Evolutionary conservation across 2,888 invertebrate species (phyloP), one percentile per base, ranked within the genome.

Genomic region (Tachystola acroxantha): DNA sequence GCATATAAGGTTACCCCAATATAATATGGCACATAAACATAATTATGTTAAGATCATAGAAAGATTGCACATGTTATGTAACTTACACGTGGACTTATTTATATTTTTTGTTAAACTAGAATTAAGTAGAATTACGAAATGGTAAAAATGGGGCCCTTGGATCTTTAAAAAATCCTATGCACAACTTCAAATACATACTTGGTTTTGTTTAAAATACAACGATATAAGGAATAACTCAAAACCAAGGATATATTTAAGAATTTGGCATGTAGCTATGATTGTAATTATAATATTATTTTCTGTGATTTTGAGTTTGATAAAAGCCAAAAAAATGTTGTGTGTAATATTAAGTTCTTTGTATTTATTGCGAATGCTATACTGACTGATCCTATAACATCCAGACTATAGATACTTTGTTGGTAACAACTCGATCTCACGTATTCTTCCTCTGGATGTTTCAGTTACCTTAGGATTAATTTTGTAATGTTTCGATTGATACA

Each of bases 401-500:
- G 45, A 51, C 50, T 50, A n/a, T n/a, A 20, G 45, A 53, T 40
- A 56, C 50, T 49, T 51, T 60, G 56, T 51, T 53, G 61, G 47
- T 51, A 60, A 64, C 57, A 70, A 68, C 66, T 58, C 65, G 85
- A 86, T 86, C 86, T 85, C 85, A 85, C 60, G 48, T 56, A 58
- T 60, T 73, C 75, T 81, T 81, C 79, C 79, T 72, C 61, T 71
- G 65, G 56, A 64, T 67, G 69, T 60, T 80, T 80, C 68, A 77
- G 84, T 85, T 86, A 86, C 85, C 85, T 72, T 85, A 81, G 80
- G 71, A 51, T 74, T 82, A 81, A 74, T 79, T 82, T 80, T 60
- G 58, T 24, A n/a, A 24, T n/a, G 24, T 24, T n/a, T 6, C 16
- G 6, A 16, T 6, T 6, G 6, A 16, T 16, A 6, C 3, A 16